Conservation (phyloP, 2,888 invertebrate species). For the Eupithecia pulchellata region DNA sequence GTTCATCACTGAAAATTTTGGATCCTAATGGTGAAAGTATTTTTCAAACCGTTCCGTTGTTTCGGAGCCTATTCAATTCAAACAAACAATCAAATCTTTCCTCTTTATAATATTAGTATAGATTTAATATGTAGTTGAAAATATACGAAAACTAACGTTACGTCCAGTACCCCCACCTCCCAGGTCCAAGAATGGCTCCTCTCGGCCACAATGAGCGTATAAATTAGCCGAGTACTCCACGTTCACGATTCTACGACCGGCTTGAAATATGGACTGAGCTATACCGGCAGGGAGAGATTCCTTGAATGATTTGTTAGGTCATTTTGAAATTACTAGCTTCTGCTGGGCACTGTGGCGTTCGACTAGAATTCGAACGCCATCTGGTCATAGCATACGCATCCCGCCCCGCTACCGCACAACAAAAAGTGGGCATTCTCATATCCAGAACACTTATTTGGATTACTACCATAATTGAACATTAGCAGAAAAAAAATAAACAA, state of each 20-base stretch:
- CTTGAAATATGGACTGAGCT: slow-evolving; percentile 41
- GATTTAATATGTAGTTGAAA: background rate
- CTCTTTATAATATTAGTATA: no score
- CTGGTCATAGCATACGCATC: background rate
- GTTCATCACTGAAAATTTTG: no score
- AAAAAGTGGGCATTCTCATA: no score
- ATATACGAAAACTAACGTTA: background rate
- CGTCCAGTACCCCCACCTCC: slow-evolving; percentile 10
- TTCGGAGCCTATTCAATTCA: no score
- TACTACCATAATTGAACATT: no score
- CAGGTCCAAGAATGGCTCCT: slow-evolving; percentile 31
- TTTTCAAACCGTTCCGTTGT: no score
- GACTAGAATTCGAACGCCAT: background rate
- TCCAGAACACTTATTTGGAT: no score
- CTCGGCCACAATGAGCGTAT: slow-evolving; percentile 60
- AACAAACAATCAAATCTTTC: no score
- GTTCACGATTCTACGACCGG: slow-evolving; percentile 55
- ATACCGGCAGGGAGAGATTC: slow-evolving; percentile 38
- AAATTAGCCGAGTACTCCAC: slow-evolving; percentile 61
- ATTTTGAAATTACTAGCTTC: background rate
- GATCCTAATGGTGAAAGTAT: no score
- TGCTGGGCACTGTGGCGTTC: no score
- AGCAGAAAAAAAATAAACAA: no score
- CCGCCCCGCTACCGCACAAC: no score
- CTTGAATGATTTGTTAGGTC: slow-evolving; percentile 36